Percentiles rank a stretch among this genome's conserved stretches.
Evolutionary conservation across 92 coral and sea anemone species (phyloP).

Genomic region (Pocillopora meandrina): DNA sequence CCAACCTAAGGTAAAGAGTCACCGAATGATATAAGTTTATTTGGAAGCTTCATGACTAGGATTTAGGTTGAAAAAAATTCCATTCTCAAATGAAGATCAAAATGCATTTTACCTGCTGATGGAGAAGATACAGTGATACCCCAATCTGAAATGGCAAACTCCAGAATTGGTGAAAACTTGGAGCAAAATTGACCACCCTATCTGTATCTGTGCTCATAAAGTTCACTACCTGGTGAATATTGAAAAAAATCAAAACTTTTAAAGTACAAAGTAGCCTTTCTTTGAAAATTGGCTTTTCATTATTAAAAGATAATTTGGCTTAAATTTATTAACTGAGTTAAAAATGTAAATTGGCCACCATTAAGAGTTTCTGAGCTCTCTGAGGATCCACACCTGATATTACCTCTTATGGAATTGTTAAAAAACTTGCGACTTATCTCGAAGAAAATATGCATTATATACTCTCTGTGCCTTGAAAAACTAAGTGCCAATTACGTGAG

Average conservation of each 20-base stretch:
- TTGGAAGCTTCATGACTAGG: not conserved
- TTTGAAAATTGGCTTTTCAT: not conserved
- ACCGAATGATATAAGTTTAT: not conserved
- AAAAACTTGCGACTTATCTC: too few species aligned
- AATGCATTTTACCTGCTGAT: conserved; percentile 75
- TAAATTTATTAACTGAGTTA: too few species aligned
- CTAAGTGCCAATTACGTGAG: too few species aligned
- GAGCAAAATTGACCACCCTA: conserved; percentile 92
- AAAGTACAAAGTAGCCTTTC: not conserved
- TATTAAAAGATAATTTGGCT: too few species aligned
- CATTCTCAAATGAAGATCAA: not conserved
- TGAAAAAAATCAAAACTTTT: not conserved
- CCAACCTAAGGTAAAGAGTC: conserved; percentile 72
- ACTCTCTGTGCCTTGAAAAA: too few species aligned
- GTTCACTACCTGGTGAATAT: conserved; percentile 77
- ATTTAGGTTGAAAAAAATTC: not conserved
- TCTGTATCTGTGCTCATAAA: conserved; percentile 99
- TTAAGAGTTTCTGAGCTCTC: too few species aligned
- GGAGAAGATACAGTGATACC: conserved; percentile 82
- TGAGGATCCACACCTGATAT: too few species aligned
- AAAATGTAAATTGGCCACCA: too few species aligned
- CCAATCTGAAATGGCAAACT: conserved; percentile 96
- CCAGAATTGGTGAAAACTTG: conserved; percentile 98
- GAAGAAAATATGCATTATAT: too few species aligned
- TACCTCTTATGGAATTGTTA: too few species aligned